phyloP scores from a whole-genome alignment of 2,888 invertebrate species.

The Aricia artaxerxes region DNA sequence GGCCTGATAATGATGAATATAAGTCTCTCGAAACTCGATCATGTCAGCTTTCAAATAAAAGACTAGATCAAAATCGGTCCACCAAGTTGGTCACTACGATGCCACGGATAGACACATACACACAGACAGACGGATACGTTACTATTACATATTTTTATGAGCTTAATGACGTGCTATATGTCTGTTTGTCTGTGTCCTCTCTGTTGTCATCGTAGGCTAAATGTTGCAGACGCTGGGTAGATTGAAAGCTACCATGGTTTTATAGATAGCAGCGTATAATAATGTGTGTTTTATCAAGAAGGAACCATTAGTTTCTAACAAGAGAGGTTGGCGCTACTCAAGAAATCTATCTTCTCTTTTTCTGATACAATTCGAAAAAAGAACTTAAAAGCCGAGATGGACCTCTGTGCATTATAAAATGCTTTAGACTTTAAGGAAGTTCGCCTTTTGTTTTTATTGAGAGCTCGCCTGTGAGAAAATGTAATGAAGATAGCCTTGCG shows the following conservation, averaged over 20 bases:
- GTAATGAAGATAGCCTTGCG: constrained; percentile 4
- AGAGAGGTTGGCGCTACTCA: neutral
- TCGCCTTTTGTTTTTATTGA: constrained; percentile 7
- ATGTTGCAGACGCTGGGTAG: neutral
- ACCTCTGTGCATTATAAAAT: constrained; percentile 1
- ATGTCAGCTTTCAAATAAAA: too few species aligned
- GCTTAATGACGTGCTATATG: too few species aligned
- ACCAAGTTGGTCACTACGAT: too few species aligned
- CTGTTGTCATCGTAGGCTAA: too few species aligned
- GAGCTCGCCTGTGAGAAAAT: constrained; percentile 13
- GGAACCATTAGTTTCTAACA: too few species aligned
- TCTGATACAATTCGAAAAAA: neutral
- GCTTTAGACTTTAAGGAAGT: neutral
- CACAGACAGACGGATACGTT: too few species aligned
- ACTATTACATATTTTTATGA: too few species aligned
- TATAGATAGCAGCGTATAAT: neutral
- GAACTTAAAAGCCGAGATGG: neutral
- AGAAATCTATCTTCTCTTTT: neutral
- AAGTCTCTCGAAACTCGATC: too few species aligned
- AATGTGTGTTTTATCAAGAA: neutral
- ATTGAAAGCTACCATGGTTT: neutral
- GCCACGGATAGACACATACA: too few species aligned
- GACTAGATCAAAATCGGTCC: too few species aligned
- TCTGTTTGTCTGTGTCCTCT: too few species aligned
- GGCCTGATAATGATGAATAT: too few species aligned